These are phyloP conservation scores for Acheta domesticus DNA, from an alignment of 2,888 invertebrate genomes.

Conservation along the genomic window DNA sequence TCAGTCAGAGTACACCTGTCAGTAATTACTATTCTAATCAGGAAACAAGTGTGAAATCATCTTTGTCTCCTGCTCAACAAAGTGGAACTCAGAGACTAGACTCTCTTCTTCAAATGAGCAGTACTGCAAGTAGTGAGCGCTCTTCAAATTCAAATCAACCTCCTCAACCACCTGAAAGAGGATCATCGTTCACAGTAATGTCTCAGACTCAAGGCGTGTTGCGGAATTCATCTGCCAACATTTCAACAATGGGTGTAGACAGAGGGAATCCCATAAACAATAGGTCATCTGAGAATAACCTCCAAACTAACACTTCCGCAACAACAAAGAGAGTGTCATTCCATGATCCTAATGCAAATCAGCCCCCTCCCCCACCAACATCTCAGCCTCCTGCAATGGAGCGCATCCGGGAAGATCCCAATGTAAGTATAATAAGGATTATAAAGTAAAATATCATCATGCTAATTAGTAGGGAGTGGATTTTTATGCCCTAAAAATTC, in stretches of 20 bases:
- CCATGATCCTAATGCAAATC: slow-evolving; percentile 55
- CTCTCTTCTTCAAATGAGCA: slow-evolving; percentile 36
- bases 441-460: no score
- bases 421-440: slow-evolving; percentile 57
- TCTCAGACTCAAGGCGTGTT: slow-evolving; percentile 57
- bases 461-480: no score
- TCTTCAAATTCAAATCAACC: slow-evolving; percentile 31
- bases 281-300: neutral
- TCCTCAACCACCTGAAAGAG: slow-evolving; percentile 77
- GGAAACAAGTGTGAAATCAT: slow-evolving; percentile 12
- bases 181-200: slow-evolving; percentile 85
- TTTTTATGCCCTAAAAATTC: no score
- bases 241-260: slow-evolving; percentile 27
- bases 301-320: slow-evolving; percentile 39
- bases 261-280: slow-evolving; percentile 24
- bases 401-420: slow-evolving; percentile 72
- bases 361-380: slow-evolving; percentile 29
- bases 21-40: slow-evolving; percentile 24
- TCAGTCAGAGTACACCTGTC: neutral
- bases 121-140: slow-evolving; percentile 19
- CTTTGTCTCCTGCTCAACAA: slow-evolving; percentile 21
- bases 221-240: slow-evolving; percentile 42
- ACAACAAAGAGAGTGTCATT: slow-evolving; percentile 69
- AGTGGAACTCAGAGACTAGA: slow-evolving; percentile 40
- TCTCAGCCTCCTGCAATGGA: slow-evolving; percentile 46